Conservation (phyloP, 2,113 vertebrate species). For the Rhipidura dahli region DNA sequence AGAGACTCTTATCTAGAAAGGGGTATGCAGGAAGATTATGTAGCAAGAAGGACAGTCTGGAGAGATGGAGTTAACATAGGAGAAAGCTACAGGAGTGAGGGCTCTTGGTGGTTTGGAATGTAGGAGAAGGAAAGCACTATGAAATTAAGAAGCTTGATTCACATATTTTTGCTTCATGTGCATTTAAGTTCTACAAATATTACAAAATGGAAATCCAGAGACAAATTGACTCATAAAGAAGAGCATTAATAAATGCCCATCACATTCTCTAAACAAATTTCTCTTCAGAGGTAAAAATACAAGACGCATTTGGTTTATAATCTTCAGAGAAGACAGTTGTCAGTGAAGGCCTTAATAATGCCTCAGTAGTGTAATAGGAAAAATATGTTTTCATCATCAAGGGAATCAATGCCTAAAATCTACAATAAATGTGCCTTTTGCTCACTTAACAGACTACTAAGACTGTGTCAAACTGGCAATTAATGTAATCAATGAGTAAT, state of each 20-base stretch:
- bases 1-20: not conserved
- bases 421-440: not conserved
- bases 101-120: not conserved
- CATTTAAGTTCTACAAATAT: not conserved
- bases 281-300: not conserved
- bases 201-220: not conserved
- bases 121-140: not conserved
- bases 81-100: not conserved
- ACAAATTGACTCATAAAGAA: not conserved
- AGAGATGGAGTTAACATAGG: not conserved
- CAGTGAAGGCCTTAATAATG: not conserved
- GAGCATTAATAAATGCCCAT: not conserved
- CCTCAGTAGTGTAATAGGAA: not conserved
- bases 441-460: not conserved
- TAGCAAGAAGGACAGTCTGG: not conserved
- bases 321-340: not conserved
- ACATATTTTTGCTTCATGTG: not conserved
- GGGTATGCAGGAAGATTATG: rapidly evolving
- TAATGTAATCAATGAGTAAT: conserved; percentile 27
- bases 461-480: not conserved
- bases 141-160: not conserved
- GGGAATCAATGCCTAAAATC: not conserved
- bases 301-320: not conserved
- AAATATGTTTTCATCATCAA: not conserved
- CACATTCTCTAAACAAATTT: not conserved